These are phyloP conservation scores for Aspidapion aeneum DNA, from an alignment of 2,888 invertebrate species.

Conservation along the genomic window DNA sequence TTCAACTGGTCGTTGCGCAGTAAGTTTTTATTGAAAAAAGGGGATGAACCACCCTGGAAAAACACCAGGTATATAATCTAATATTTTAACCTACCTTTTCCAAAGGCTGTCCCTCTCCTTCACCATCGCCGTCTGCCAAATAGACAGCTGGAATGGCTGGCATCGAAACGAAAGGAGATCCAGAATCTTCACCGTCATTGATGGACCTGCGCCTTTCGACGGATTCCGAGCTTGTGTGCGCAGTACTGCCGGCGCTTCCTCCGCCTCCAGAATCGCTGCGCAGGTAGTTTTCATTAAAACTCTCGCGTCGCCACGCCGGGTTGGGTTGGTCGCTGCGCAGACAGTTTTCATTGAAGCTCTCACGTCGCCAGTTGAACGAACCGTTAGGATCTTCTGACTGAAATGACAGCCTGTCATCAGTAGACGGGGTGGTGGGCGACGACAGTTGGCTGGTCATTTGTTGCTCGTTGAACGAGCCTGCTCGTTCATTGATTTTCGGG, in stretches of 20 bases:
- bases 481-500: slow-evolving; percentile 43
- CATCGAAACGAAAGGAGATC: slow-evolving; percentile 52
- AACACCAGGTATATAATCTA: no score
- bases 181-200: slow-evolving; percentile 42
- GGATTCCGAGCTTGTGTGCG: not conserved
- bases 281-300: slow-evolving; percentile 47
- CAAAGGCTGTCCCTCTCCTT: slow-evolving; percentile 54
- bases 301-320: slow-evolving; percentile 34
- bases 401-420: slow-evolving; percentile 17
- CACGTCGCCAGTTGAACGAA: slow-evolving; percentile 19
- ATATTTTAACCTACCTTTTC: slow-evolving; percentile 56
- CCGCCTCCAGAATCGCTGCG: slow-evolving; percentile 26
- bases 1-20: no score
- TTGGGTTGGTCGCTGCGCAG: slow-evolving; percentile 16
- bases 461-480: slow-evolving; percentile 46
- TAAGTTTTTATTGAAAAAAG: no score
- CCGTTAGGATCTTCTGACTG: slow-evolving; percentile 11
- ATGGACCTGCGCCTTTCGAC: slow-evolving; percentile 28
- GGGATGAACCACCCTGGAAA: no score
- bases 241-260: slow-evolving; percentile 3
- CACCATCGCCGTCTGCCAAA: slow-evolving; percentile 49
- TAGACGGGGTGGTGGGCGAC: slow-evolving; percentile 16
- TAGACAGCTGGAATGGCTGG: slow-evolving; percentile 53
- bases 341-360: slow-evolving; percentile 22
- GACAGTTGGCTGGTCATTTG: slow-evolving; percentile 37